Base-by-base conservation (phyloP, 2,113 vertebrate genomes). In the Odocoileus hemionus region DNA sequence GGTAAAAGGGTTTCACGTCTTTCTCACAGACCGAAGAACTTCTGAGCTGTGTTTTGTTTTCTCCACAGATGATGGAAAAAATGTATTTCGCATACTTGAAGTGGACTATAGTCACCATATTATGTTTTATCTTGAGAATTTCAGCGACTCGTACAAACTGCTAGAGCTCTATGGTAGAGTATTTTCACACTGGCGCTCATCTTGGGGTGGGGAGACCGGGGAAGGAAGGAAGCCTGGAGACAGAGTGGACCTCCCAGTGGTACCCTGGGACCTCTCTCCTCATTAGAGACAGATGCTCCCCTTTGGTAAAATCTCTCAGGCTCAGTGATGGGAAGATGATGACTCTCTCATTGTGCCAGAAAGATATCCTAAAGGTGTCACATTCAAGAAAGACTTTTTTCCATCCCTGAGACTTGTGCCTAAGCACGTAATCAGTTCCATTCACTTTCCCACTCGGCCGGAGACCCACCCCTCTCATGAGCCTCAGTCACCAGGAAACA, bases 11-110 rank as follows among this genome's bases (percentile, higher is more conserved):
- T 57, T 80, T 85, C 13, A 3, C 10, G 61, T n/a, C 26, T 50
- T 88, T 86, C 7, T 39, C 7, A 3, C 2, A 5, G 45, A 36
- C 7, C 23, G 76, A 55, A 39, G 6, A 74, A 50, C 23, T 88
- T 95, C 92, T 96, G 60, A 97, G 14, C 39, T 58, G 2, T 84
- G n/a, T 90, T 97, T 80, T 61, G 2, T 86, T 95, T 85, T 45
- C 39, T 96, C 28, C 52, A 60, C 95, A 97, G 97, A 97, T 86
- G 28, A 87, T 8, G 97, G 96, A 82, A 0, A 8, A 0, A 85
- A 52, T 61, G 0, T 0, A 33, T 45, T 97, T 88, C 0, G 0
- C 1, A 0, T 95, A 19, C 1, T 61, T 55, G 55, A 93, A 14
- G 28, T 2, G 0, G 39, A 11, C 54, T 91, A 61, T n/a, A 0